A percentile compares a stretch with the other conserved stretches of the same genome.
phyloP scores from a whole-genome alignment of 2,113 vertebrate genomes.

The Tamias sibiricus region DNA sequence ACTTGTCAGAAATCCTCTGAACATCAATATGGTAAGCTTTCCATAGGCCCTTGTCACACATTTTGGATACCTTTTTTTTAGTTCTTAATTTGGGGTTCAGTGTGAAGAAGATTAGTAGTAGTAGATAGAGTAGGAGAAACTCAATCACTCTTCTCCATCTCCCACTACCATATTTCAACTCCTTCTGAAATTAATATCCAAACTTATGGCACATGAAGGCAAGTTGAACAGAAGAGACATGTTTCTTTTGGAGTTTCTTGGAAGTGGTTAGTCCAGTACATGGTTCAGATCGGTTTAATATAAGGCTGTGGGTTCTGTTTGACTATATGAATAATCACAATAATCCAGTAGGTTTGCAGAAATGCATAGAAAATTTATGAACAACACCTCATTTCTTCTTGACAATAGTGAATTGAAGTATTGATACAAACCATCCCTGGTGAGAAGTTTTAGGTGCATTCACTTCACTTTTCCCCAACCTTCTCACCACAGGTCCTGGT shows the following conservation, averaged over 20 bases:
- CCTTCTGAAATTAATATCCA: conserved; percentile 29
- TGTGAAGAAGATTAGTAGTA: neutral
- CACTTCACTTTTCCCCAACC: neutral
- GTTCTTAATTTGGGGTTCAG: conserved; percentile 5
- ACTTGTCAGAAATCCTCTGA: conserved; percentile 34
- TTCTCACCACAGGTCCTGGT: neutral
- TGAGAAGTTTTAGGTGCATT: conserved; percentile 43
- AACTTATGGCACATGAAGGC: conserved; percentile 31
- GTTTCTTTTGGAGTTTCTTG: conserved; percentile 52
- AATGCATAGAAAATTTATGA: conserved; percentile 73
- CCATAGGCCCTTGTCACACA: conserved; percentile 12
- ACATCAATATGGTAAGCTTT: conserved; percentile 32
- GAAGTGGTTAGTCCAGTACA: neutral
- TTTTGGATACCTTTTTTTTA: conserved; percentile 43
- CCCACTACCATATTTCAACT: conserved; percentile 4
- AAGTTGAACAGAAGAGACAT: conserved; percentile 29
- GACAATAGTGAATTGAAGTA: conserved; percentile 29
- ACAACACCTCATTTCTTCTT: conserved; percentile 56
- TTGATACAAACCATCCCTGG: conserved; percentile 24
- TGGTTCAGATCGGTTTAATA: conserved; percentile 33
- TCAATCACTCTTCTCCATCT: neutral
- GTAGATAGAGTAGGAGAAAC: neutral
- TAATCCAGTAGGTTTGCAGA: conserved; percentile 62
- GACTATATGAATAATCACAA: conserved; percentile 57
- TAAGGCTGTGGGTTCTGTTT: conserved; percentile 74